These are phyloP conservation scores for Chaetogeoica ovagalla DNA, from an alignment of 2,888 invertebrate species.

Conservation along the genomic window DNA sequence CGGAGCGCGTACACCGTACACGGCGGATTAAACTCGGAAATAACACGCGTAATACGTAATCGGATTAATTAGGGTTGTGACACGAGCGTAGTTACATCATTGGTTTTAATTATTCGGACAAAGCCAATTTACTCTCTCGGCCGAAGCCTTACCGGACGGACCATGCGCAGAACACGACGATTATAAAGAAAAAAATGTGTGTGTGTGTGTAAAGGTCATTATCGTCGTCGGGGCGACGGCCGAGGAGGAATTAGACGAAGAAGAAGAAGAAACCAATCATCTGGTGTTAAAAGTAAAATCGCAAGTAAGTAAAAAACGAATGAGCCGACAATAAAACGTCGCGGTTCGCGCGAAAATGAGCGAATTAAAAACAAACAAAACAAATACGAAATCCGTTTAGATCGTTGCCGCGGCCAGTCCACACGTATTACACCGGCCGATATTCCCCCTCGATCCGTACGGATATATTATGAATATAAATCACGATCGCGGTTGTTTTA, in stretches of 20 bases:
- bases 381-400: conserved; percentile 37
- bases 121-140: conserved; percentile 39
- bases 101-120: conserved; percentile 35
- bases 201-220: background rate
- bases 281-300: conserved; percentile 9
- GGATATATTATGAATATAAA: conserved; percentile 10
- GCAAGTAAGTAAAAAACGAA: no score
- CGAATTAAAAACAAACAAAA: background rate
- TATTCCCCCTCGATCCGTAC: background rate
- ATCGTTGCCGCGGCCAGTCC: background rate
- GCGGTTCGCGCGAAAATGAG: background rate
- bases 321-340: background rate
- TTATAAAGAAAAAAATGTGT: no score
- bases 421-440: background rate
- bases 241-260: background rate
- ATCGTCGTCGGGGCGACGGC: background rate
- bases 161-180: background rate
- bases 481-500: conserved; percentile 43
- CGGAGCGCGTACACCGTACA: background rate
- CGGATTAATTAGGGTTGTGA: conserved; percentile 37
- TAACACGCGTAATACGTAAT: conserved; percentile 19
- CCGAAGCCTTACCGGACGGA: conserved; percentile 30
- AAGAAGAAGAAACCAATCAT: conserved; percentile 9
- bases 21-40: conserved; percentile 28
- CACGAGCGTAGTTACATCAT: conserved; percentile 29